These are phyloP conservation scores for Tragelaphus strepsiceros DNA, from an alignment of 2,113 vertebrate genomes.

Conservation along the genomic window DNA sequence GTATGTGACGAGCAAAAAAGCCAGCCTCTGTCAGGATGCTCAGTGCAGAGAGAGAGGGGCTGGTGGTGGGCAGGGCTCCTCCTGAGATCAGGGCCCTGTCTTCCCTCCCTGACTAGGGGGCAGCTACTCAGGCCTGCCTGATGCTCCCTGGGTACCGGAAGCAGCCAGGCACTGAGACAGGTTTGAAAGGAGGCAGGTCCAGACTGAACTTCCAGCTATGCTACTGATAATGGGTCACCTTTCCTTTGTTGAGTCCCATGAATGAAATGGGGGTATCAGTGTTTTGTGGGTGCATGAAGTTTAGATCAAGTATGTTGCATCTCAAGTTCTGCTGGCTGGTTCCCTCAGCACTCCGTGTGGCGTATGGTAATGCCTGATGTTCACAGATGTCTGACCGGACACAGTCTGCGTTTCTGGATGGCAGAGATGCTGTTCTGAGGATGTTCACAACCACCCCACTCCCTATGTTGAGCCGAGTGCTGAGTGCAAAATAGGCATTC, in stretches of 20 bases:
- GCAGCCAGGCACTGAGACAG: not conserved
- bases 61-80: not conserved
- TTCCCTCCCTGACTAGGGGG: not conserved
- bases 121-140: not conserved
- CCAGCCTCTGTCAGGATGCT: not conserved
- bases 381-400: not conserved
- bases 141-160: not conserved
- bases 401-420: not conserved
- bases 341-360: not conserved
- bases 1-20: not conserved
- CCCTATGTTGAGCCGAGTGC: not conserved
- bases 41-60: too few species aligned
- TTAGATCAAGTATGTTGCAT: not conserved
- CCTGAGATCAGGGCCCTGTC: not conserved
- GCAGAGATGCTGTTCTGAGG: not conserved
- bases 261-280: not conserved
- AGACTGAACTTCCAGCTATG: not conserved
- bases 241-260: not conserved
- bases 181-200: not conserved
- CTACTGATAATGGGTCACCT: not conserved
- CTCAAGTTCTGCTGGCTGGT: not conserved
- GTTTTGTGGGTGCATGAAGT: not conserved
- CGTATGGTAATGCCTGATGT: not conserved
- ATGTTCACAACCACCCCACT: not conserved
- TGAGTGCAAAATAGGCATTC: not conserved